A percentile compares a stretch with the other conserved stretches of the same genome.
Evolutionary conservation across 2,888 invertebrate genomes (phyloP).

Genomic region (Pemphredon lugubris): DNA sequence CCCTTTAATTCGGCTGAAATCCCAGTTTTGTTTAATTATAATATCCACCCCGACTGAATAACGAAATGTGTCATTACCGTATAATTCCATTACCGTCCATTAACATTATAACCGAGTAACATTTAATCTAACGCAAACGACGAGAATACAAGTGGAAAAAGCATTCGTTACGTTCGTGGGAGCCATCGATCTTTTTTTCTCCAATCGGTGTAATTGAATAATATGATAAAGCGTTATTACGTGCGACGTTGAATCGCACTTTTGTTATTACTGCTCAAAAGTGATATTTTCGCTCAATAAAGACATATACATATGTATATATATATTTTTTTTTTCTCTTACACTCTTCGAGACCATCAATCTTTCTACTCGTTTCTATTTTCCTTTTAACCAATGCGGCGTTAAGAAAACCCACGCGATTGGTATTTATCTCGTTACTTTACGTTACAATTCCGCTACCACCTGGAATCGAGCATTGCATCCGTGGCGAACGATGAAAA

Average conservation of each 20-base stretch:
- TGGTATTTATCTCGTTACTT: no score
- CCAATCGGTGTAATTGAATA: conserved; percentile 45
- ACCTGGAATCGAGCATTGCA: neutral
- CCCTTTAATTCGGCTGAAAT: no score
- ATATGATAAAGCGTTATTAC: conserved; percentile 48
- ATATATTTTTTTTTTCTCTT: no score
- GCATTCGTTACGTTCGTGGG: conserved; percentile 12
- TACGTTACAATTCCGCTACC: neutral
- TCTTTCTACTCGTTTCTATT: neutral
- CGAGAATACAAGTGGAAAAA: neutral
- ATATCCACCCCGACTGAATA: no score
- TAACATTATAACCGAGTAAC: neutral
- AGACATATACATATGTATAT: no score
- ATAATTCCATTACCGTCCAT: no score
- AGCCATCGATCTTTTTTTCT: conserved; percentile 11
- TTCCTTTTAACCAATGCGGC: neutral
- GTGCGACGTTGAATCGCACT: neutral
- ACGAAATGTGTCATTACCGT: no score
- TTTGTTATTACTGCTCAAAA: neutral
- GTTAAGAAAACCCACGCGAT: no score
- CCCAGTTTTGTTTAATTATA: no score
- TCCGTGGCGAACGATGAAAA: neutral
- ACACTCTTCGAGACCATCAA: neutral
- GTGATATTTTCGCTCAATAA: neutral
- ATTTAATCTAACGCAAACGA: neutral